Percentiles rank a stretch among this genome's conserved stretches.
These are phyloP conservation scores for Halictus quadricinctus DNA, from an alignment of 2,888 invertebrate genomes.

Conservation along the genomic window DNA sequence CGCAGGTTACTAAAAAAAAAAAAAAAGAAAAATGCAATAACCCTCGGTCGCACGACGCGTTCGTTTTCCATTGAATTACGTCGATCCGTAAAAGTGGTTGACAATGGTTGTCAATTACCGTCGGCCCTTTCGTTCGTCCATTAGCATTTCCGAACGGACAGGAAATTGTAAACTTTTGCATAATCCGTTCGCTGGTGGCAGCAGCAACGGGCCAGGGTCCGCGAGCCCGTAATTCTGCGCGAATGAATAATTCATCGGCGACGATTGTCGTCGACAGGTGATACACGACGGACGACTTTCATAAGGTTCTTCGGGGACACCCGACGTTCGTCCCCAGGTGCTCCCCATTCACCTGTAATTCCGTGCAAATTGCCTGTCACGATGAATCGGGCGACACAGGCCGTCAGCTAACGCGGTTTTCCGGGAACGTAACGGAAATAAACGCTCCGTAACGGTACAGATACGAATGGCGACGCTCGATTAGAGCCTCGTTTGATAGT, in stretches of 20 bases:
- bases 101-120: background rate
- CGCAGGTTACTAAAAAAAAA: background rate
- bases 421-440: conserved; percentile 44
- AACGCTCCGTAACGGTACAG: conserved; percentile 37
- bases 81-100: background rate
- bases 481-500: background rate
- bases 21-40: background rate
- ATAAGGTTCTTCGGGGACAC: background rate
- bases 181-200: conserved; percentile 1
- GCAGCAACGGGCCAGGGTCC: background rate
- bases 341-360: conserved; percentile 23
- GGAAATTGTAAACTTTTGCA: conserved; percentile 38
- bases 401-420: conserved; percentile 4
- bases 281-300: conserved; percentile 24
- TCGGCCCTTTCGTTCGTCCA: background rate
- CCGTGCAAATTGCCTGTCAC: conserved; percentile 40
- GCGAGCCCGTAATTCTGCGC: conserved; percentile 32
- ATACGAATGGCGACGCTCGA: conserved; percentile 11
- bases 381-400: conserved; percentile 33
- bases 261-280: conserved; percentile 41
- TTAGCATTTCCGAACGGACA: background rate
- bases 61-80: background rate
- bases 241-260: conserved; percentile 53
- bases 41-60: background rate
- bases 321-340: background rate